Evolutionary conservation across 1,140 invertebrate genomes (phyloP).

Genomic region (Zaprionus gabonicus): DNA sequence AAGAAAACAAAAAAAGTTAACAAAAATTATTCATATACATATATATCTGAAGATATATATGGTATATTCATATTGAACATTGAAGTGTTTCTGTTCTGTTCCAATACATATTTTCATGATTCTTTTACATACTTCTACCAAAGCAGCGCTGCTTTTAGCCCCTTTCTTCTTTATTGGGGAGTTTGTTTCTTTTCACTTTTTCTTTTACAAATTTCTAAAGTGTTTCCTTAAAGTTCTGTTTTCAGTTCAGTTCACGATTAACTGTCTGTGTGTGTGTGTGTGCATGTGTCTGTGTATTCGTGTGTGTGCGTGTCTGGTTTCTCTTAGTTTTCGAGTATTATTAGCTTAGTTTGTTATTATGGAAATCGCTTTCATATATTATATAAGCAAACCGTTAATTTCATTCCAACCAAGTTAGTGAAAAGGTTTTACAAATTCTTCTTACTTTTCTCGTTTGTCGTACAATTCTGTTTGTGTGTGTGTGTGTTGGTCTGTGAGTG

Average conservation of each 20-base stretch:
- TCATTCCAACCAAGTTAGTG: conserved; percentile 76
- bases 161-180: conserved; percentile 14
- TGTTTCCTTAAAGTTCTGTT: conserved; percentile 26
- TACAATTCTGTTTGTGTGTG: conserved; percentile 40
- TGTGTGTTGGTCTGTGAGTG: conserved; percentile 21
- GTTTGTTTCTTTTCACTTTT: not conserved
- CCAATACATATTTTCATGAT: conserved; percentile 51
- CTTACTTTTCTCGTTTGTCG: conserved; percentile 28
- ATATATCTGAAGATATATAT: conserved; percentile 15
- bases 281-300: conserved; percentile 9
- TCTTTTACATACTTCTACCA: conserved; percentile 75
- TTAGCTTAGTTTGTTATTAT: conserved; percentile 43
- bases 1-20: conserved; percentile 15
- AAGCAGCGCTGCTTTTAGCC: conserved; percentile 68
- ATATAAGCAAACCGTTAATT: conserved; percentile 78
- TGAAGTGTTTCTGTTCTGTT: conserved; percentile 35
- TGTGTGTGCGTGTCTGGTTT: conserved; percentile 21
- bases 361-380: conserved; percentile 49
- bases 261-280: conserved; percentile 21
- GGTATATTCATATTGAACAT: conserved; percentile 32
- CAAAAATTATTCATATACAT: conserved; percentile 21
- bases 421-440: conserved; percentile 52
- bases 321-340: conserved; percentile 30
- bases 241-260: conserved; percentile 23
- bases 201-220: conserved; percentile 46